Conservation (phyloP, 2,797 vertebrate species). For the Lutjanus campechanus region DNA sequence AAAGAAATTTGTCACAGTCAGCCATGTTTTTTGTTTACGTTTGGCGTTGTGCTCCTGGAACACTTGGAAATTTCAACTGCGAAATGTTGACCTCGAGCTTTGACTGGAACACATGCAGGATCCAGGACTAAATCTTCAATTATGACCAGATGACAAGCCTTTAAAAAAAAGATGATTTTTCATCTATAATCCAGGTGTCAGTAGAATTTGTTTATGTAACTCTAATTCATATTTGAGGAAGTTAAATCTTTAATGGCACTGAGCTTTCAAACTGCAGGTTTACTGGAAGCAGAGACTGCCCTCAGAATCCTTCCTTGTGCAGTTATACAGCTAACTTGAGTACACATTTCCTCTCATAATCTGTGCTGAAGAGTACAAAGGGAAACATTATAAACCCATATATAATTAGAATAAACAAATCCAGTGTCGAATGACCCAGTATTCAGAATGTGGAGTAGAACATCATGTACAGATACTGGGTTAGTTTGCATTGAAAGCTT, state of each 20-base stretch:
- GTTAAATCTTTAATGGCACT: background rate
- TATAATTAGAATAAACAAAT: slow-evolving; percentile 9
- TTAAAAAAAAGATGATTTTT: background rate
- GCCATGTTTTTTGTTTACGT: no score
- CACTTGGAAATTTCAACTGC: no score
- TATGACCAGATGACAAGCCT: background rate
- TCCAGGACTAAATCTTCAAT: background rate
- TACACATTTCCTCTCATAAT: background rate
- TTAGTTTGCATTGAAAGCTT: background rate
- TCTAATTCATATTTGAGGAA: background rate
- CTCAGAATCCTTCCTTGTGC: background rate
- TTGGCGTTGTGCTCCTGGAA: no score
- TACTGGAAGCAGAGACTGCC: background rate
- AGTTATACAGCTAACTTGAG: background rate
- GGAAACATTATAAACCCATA: background rate
- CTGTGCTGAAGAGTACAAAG: background rate
- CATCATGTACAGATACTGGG: background rate
- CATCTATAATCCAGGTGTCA: background rate
- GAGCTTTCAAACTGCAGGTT: background rate
- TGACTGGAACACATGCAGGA: background rate
- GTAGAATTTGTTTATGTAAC: background rate
- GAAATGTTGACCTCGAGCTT: no score
- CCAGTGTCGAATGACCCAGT: background rate
- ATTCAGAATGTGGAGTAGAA: background rate
- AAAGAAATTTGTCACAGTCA: no score